A percentile compares a stretch with the other conserved stretches of the same genome.
Evolutionary conservation across 2,113 vertebrate genomes (phyloP).

Genomic region (Dolichotis patagonum): DNA sequence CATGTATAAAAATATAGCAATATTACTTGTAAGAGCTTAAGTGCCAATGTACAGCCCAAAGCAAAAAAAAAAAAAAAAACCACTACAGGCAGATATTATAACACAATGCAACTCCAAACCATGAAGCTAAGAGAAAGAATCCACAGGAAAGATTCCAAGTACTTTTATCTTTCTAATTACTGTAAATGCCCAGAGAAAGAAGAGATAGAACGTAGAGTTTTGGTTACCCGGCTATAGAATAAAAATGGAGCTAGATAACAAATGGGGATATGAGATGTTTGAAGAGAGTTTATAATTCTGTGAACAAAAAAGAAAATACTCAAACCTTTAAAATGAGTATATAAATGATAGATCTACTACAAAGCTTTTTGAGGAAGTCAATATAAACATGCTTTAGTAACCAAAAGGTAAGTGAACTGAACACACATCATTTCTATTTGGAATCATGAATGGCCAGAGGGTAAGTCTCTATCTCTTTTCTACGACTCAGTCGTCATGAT

Average conservation of each 20-base stretch:
- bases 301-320: not conserved
- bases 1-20: not conserved
- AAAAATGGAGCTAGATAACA: not conserved
- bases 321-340: not conserved
- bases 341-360: not conserved
- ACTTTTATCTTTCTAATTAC: not conserved
- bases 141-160: not conserved
- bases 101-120: not conserved
- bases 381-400: not conserved
- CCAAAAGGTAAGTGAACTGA: not conserved
- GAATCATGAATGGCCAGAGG: not conserved
- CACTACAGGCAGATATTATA: fast-evolving
- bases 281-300: not conserved
- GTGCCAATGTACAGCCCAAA: not conserved
- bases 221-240: not conserved
- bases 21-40: not conserved
- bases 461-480: not conserved
- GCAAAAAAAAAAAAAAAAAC: not conserved
- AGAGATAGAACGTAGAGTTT: not conserved
- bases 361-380: not conserved
- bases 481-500: not conserved
- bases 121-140: not conserved
- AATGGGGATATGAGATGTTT: not conserved
- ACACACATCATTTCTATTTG: not conserved
- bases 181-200: not conserved